phyloP scores from a whole-genome alignment of 2,113 vertebrate genomes.

The Copsychus sechellarum region DNA sequence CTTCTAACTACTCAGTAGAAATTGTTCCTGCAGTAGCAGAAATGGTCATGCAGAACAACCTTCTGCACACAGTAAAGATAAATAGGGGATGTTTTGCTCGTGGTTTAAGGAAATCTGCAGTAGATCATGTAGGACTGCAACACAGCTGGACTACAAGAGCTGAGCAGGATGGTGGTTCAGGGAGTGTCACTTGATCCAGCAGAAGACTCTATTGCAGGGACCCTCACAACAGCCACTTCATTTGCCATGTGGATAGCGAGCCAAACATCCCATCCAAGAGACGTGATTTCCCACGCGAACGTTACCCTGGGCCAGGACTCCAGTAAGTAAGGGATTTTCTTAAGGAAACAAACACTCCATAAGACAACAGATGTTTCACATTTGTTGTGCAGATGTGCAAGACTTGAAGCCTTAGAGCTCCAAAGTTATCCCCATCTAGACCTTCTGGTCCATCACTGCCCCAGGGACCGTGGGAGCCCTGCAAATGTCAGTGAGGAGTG shows the following conservation, averaged over 20 bases:
- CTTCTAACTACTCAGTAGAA: not conserved
- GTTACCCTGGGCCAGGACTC: not conserved
- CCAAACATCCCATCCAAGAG: not conserved
- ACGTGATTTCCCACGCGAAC: rapidly evolving
- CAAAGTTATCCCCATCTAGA: not conserved
- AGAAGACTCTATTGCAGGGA: not conserved
- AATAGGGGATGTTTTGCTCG: not conserved
- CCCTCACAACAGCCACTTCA: not conserved
- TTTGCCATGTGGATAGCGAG: not conserved
- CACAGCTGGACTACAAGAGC: not conserved
- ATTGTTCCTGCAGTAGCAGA: not conserved
- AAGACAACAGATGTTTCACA: constrained; percentile 14
- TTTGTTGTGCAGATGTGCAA: constrained; percentile 6
- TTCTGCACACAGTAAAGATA: not conserved
- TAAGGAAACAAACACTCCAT: not conserved
- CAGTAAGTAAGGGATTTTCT: not conserved
- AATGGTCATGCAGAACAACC: not conserved
- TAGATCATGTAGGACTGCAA: not conserved
- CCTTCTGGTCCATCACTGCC: not conserved
- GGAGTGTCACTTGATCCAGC: not conserved
- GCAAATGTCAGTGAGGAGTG: not conserved
- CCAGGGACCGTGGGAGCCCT: not conserved
- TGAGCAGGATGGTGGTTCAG: not conserved
- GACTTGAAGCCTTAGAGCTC: not conserved
- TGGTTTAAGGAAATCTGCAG: not conserved